phyloP scores from a whole-genome alignment of 2,888 invertebrate genomes.

The Mesodorylaimus sp. region DNA sequence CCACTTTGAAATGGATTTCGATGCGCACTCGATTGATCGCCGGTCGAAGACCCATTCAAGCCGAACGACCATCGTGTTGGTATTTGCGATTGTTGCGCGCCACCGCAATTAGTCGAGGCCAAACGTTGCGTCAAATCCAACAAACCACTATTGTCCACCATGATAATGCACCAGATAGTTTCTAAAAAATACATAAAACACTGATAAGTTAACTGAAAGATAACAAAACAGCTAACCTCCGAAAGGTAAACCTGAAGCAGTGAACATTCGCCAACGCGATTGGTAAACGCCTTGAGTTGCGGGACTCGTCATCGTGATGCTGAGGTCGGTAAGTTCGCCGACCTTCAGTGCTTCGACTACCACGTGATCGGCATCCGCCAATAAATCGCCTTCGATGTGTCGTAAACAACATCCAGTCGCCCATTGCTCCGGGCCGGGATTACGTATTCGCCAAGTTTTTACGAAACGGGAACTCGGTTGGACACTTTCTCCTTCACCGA shows the following conservation, averaged over 20 bases:
- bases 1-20: too few species aligned
- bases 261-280: slow-evolving; percentile 74
- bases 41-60: too few species aligned
- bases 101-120: slow-evolving; percentile 38
- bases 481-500: slow-evolving; percentile 56
- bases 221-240: slow-evolving; percentile 47
- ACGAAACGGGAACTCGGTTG: slow-evolving; percentile 55
- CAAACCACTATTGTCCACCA: slow-evolving; percentile 59
- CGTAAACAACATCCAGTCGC: slow-evolving; percentile 55
- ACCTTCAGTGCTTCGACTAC: slow-evolving; percentile 53
- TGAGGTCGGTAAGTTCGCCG: slow-evolving; percentile 54
- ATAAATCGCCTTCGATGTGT: slow-evolving; percentile 35
- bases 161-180: slow-evolving; percentile 58
- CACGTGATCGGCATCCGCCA: slow-evolving; percentile 42
- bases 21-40: too few species aligned
- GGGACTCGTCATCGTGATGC: slow-evolving; percentile 62
- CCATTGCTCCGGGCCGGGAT: slow-evolving; percentile 65
- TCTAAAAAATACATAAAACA: slow-evolving; percentile 38
- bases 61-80: too few species aligned
- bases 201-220: background rate
- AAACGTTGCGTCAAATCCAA: slow-evolving; percentile 61
- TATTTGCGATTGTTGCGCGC: too few species aligned
- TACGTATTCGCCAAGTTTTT: slow-evolving; percentile 71
- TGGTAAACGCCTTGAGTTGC: slow-evolving; percentile 52
- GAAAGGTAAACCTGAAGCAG: slow-evolving; percentile 67